Evolutionary conservation across 2,797 vertebrate genomes (phyloP).

Genomic region (Pelochelys cantorii): DNA sequence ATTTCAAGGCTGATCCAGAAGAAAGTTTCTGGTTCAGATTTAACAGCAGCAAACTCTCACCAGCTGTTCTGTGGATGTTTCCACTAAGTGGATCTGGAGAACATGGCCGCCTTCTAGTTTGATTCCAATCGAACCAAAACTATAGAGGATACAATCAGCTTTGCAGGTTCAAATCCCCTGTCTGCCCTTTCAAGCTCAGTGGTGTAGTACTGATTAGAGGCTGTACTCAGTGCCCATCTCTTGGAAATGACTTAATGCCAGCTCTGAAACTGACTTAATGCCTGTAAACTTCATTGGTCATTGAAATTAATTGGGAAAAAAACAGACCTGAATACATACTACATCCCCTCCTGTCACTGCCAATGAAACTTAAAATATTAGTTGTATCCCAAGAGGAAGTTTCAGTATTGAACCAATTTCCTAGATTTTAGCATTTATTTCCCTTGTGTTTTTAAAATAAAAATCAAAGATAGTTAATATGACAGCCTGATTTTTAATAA

Average conservation of each 20-base stretch:
- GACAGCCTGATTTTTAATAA: conserved; percentile 67
- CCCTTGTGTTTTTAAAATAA: conserved; percentile 57
- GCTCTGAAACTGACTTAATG: not conserved
- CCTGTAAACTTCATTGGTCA: not conserved
- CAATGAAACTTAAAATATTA: conserved; percentile 19
- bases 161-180: conserved; percentile 24
- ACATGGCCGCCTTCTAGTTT: not conserved
- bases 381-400: not conserved
- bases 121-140: conserved; percentile 43
- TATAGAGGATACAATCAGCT: not conserved
- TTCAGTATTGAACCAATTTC: conserved; percentile 44
- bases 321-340: not conserved
- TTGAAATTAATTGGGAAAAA: conserved; percentile 32
- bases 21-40: conserved; percentile 31
- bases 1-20: conserved; percentile 45
- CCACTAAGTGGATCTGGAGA: conserved; percentile 17
- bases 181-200: conserved; percentile 15
- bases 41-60: conserved; percentile 55
- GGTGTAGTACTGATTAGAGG: conserved; percentile 27
- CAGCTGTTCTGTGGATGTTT: conserved; percentile 2
- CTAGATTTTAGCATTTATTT: conserved; percentile 37
- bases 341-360: not conserved
- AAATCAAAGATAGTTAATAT: conserved; percentile 65
- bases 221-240: conserved; percentile 3
- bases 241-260: not conserved